These are phyloP conservation scores for Drosophila borborema DNA, from an alignment of 2,888 invertebrate genomes.

Conservation along the genomic window DNA sequence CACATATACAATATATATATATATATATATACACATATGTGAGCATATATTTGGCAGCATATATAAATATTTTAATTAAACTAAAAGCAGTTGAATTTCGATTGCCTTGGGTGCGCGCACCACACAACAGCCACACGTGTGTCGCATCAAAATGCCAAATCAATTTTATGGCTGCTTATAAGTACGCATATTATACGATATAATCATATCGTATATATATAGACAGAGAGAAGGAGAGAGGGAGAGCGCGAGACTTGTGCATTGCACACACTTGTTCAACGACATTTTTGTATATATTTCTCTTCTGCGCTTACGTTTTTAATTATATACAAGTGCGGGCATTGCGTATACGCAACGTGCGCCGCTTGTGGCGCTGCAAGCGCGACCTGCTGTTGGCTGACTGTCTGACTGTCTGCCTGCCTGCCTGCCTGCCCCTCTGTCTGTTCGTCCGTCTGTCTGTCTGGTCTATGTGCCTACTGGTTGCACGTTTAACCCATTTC, in stretches of 20 bases:
- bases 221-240: background rate
- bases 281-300: constrained; percentile 55
- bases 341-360: constrained; percentile 76
- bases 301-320: constrained; percentile 21
- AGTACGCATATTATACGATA: constrained; percentile 24
- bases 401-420: background rate
- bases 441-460: background rate
- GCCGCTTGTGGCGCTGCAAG: constrained; percentile 38
- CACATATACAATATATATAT: background rate
- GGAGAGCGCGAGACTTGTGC: background rate
- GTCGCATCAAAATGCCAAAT: constrained; percentile 72
- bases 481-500: constrained; percentile 80
- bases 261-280: constrained; percentile 44
- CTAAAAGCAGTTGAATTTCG: constrained; percentile 27
- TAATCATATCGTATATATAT: constrained; percentile 6
- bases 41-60: constrained; percentile 3
- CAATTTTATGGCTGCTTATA: constrained; percentile 55
- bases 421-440: constrained; percentile 13
- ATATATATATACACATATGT: background rate
- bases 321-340: constrained; percentile 65
- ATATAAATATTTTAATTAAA: constrained; percentile 35
- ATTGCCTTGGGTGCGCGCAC: constrained; percentile 35
- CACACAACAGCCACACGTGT: constrained; percentile 63
- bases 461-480: constrained; percentile 41
- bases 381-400: constrained; percentile 9